Base-by-base conservation (phyloP, 2,888 invertebrate species). In the Dugesia japonica region DNA sequence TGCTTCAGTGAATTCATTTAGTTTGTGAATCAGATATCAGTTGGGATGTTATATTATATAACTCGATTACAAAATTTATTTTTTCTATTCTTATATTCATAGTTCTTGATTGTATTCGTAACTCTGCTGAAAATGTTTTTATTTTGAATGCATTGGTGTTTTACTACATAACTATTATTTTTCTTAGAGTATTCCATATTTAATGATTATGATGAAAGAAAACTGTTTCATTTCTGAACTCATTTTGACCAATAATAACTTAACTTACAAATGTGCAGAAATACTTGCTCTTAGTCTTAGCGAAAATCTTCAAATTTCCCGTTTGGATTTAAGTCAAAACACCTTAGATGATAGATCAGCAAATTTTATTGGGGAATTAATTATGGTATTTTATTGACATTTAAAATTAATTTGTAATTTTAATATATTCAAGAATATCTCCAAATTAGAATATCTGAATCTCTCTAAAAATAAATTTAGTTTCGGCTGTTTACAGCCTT, bases 221-320 rank as follows among this genome's bases (percentile, higher is more conserved):
- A 85, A 85, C 79, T 83, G 84, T 78, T 84, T 83, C 79, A 84
- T 85, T 26, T 82, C 83, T 71, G 80, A 83, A 74, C 76, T 84
- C 78, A 81, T 81, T 71, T 56, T 82, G 38, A 77, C 81, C 0
- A 79, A 80, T 71, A 82, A 82, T 77, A 80, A 80, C 26, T 77
- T 82, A 0, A 80, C 81, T 7, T 77, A 76, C 9, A 76, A 78
- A n/a, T 81, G 81, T 27, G 80, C 79, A 28, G 76, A 72, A 17
- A 79, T 79, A 4, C 77, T 82, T 15, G 81, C 80, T 76, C 79
- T 80, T 31, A 80, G 81, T 74, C 76, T 82, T 27, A 78, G 79
- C 15, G 79, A 78, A 17, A 82, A 82, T 77, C 79, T 80, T 26
- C 80, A 80, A 0, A 73, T 82, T n/a, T 79, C 80, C 72, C 74